Base-by-base conservation (phyloP, 2,113 vertebrate genomes). In the Rhinolophus ferrumequinum region DNA sequence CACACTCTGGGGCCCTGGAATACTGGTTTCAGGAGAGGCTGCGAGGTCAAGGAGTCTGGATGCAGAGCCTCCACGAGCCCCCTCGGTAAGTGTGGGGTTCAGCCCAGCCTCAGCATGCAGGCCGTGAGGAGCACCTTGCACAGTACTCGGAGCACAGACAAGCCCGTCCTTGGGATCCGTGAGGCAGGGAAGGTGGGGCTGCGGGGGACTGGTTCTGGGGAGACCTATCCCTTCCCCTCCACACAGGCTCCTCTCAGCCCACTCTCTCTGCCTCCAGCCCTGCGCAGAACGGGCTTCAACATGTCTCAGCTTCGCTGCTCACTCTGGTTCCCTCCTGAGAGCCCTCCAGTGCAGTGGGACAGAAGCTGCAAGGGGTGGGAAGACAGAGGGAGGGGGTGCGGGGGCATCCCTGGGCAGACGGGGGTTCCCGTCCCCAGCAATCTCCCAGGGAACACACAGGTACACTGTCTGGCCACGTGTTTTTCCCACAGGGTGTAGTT, bases 121-220 rank as follows among this genome's bases (percentile, higher is more conserved):
- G 56, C 41, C 4, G 19, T 7, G 70, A 14, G 47, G 50, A 22
- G 24, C 54, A 28, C 30, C 14, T 6, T 19, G 52, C 22, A 1
- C 5, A n/a, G 22, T 0, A 1, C 58, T 38, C 13, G 0, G 62
- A 30, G 19, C 24, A 56, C 14, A 56, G 84, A 3, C 28, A 22
- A 35, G 41, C 3, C 19, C n/a, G 0, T 11, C 8, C 44, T 30
- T 1, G 14, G 82, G 54, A 38, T 28, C 1, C 6, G 0, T 2
- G 52, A 62, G 70, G 33, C 70, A 28, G 16, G 26, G 30, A 66
- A 72, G 47, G 15, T 8, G 16, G 21, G 4, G 35, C 18, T 9
- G 21, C 60, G 14, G 18, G 3, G 5, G 26, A 11, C 56, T 28
- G 6, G 19, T 28, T 60, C 28, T 6, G 15, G 80, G 60, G 67